These are phyloP conservation scores for Myotis yumanensis DNA, from an alignment of 2,113 vertebrate genomes.

Conservation along the genomic window DNA sequence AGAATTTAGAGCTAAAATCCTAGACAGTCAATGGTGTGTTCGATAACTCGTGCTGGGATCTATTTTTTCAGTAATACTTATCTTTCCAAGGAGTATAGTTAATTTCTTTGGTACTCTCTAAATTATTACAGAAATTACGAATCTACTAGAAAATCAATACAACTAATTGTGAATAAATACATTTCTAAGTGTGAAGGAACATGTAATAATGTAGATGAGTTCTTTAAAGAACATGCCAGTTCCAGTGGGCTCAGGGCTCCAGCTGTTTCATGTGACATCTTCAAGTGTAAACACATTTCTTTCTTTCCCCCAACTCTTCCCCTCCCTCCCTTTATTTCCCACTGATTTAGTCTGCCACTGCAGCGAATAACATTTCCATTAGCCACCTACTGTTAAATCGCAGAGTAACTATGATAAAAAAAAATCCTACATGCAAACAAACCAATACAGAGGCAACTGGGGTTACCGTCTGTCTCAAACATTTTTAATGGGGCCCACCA, in stretches of 20 bases:
- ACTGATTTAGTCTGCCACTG: conserved; percentile 81
- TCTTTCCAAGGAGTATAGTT: conserved; percentile 81
- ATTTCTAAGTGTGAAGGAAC: conserved; percentile 82
- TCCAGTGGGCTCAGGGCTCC: conserved; percentile 79
- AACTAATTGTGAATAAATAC: conserved; percentile 87
- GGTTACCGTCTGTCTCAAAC: conserved; percentile 80
- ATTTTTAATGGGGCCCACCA: conserved; percentile 66
- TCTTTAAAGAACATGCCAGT: conserved; percentile 77
- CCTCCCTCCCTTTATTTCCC: conserved; percentile 53
- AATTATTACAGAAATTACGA: conserved; percentile 83
- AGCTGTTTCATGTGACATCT: conserved; percentile 86
- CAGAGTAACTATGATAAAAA: conserved; percentile 83
- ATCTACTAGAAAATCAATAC: conserved; percentile 85
- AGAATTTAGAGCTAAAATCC: conserved; percentile 85
- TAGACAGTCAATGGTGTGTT: conserved; percentile 80
- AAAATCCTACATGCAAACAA: conserved; percentile 83
- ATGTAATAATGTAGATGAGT: conserved; percentile 80
- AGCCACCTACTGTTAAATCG: conserved; percentile 88
- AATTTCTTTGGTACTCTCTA: conserved; percentile 80
- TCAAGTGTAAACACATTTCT: conserved; percentile 89
- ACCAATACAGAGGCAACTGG: conserved; percentile 80
- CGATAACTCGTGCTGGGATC: conserved; percentile 78
- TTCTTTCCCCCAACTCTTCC: conserved; percentile 74
- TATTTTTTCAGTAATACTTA: conserved; percentile 78
- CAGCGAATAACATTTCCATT: conserved; percentile 86